Percentiles rank a stretch among this genome's conserved stretches.
Conservation (phyloP, 2,113 vertebrate genomes). For the Nesogale talazaci region DNA sequence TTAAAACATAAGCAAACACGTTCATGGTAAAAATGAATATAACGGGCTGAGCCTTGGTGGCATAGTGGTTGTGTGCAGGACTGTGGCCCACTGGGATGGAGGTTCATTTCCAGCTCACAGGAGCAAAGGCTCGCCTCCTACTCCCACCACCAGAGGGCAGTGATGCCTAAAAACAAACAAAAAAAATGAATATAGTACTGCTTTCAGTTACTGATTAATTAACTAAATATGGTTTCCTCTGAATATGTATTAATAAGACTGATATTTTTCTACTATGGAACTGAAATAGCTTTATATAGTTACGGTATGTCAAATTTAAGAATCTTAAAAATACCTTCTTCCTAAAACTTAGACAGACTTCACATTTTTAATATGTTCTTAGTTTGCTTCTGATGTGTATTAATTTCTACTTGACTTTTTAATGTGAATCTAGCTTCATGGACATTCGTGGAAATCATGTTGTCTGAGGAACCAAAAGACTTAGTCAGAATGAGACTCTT, state of each 20-base stretch:
- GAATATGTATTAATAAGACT: background rate
- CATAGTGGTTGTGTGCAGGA: too few species aligned
- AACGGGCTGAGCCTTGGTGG: too few species aligned
- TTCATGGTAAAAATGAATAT: background rate
- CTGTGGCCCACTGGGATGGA: too few species aligned
- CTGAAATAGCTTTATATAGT: constrained; percentile 37
- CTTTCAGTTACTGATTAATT: constrained; percentile 18
- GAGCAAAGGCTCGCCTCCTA: too few species aligned
- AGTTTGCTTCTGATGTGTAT: background rate
- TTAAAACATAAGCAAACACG: constrained; percentile 12
- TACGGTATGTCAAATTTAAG: constrained; percentile 14
- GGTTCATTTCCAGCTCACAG: too few species aligned
- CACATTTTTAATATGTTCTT: background rate
- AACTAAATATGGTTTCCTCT: background rate
- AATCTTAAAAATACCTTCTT: constrained; percentile 27
- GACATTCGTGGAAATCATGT: background rate
- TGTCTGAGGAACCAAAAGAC: background rate
- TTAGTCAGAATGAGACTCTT: background rate
- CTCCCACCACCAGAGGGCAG: too few species aligned
- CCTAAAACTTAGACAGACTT: background rate
- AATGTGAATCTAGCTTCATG: background rate
- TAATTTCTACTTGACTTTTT: constrained; percentile 48
- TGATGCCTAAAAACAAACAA: too few species aligned
- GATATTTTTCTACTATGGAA: background rate
- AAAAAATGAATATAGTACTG: background rate